Evolutionary conservation across 2,797 vertebrate genomes (phyloP), one percentile per base, ranked within the genome.

Genomic region (Cetoscarus ocellatus): DNA sequence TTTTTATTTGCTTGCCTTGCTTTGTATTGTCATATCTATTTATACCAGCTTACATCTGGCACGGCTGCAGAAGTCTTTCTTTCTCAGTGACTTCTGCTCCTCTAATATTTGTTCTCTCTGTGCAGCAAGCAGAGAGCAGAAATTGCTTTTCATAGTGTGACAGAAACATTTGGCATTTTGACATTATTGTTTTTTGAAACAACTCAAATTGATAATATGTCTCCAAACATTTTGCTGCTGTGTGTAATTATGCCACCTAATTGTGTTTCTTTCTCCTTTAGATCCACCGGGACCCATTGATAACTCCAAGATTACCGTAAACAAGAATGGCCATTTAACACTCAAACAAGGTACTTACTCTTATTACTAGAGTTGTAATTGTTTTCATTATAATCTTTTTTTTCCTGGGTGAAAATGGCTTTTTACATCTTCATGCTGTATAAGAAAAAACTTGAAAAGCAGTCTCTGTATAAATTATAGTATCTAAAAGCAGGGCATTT

Each of bases 221-320:
- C 18, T 67, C n/a, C 14, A 6, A 38, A 14, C 17, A 7, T 7
- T 8, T 71, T 38, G 34, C 51, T 67, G 56, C 43, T 57, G 35
- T 38, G 10, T 67, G 14, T 72, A 49, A 55, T 54, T 45, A 64
- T 13, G 44, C 34, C 47, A 54, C 18, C 15, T 73, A 56, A 62
- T 80, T 84, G 55, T 88, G 7, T 88, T 74, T 66, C 19, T 55
- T 68, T 42, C 19, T 79, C 67, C 18, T 73, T 49, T 89, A 99
- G 98, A 99, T 92, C 95, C 95, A 69, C 98, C 98, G 3, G 98
- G 98, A 62, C 94, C 96, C 54, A 98, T 99, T 62, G 98, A 99
- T 86, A 99, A 99, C 62, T 95, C 95, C 39, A 99, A 98, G 94
- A 99, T 99, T 64, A 95, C 96, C 27, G 86, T 96, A 43, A 96